Base-by-base conservation (phyloP, 2,888 invertebrate genomes). In the Clostera curtula region DNA sequence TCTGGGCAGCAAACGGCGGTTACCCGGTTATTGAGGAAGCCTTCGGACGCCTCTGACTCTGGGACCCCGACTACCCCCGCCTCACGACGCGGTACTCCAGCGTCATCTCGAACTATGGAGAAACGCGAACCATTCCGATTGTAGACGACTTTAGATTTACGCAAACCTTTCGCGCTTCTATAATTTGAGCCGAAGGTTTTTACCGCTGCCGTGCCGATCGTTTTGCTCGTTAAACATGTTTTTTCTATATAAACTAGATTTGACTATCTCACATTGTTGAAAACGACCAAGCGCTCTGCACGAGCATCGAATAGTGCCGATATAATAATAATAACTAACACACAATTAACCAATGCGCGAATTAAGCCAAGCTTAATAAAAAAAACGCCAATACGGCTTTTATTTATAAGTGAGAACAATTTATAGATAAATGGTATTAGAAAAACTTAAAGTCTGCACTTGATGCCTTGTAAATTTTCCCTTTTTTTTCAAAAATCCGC, bases 61-160 rank as follows among this genome's bases (percentile, higher is more conserved):
- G 85, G 87, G 7, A 85, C 88, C 3, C 87, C 82, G 5, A 51
- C 71, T 19, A 73, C 83, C 19, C 73, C 79, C 11, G 59, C 64
- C 31, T 54, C 79, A 13, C 71, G 82, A 41, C 76, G 82, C 37
- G 68, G 65, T 19, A 73, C 84, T 34, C 68, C 80, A 7, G 61
- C 75, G 27, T 56, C 77, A n/a, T 65, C 80, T 35, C 61, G 63
- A 53, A 84, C 85, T 21, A 83, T 70, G 43, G 85, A 85, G 40
- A 80, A 84, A 70, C 88, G 89, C 58, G 91, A 90, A 82, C 91
- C 91, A 51, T 91, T 91, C 85, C 87, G 91, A 79, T 87, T 91
- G 44, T 92, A 89, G 82, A 79, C 66, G 71, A 65, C 46, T 43
- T 35, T 25, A 24, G 24, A 30, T 18, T 15, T 19, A 34, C 19